These are phyloP conservation scores for Xenopus borealis DNA, from an alignment of 2,113 vertebrate species.

Conservation along the genomic window DNA sequence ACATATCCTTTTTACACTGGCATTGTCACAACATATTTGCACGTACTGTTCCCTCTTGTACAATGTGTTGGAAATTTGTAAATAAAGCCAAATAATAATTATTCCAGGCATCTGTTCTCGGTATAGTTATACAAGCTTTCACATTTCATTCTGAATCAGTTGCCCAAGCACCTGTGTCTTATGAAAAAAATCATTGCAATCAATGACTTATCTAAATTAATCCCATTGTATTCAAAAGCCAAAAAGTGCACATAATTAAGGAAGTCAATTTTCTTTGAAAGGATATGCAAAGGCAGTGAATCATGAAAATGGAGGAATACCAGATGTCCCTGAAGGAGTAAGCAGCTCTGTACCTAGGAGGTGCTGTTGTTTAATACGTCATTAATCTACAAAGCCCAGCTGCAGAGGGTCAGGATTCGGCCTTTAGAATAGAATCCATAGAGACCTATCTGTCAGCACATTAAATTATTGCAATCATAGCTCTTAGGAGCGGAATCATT, in stretches of 20 bases:
- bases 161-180: too few relatives aligned
- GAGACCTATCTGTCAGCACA: conserved; percentile 15
- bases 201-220: neutral
- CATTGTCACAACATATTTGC: too few relatives aligned
- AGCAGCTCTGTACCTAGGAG: neutral
- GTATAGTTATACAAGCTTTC: too few relatives aligned
- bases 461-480: conserved; percentile 11
- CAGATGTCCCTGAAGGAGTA: conserved; percentile 13
- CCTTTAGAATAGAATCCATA: conserved; percentile 6
- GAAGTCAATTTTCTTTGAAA: neutral
- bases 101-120: too few relatives aligned
- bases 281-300: conserved; percentile 8
- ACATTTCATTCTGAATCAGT: neutral
- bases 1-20: too few relatives aligned
- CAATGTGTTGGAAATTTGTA: too few relatives aligned
- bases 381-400: conserved; percentile 34
- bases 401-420: conserved; percentile 22
- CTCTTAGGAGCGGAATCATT: too few relatives aligned
- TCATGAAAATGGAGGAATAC: conserved; percentile 16
- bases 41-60: too few relatives aligned
- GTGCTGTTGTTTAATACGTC: neutral
- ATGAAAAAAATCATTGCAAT: neutral
- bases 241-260: conserved; percentile 7
- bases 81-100: too few relatives aligned
- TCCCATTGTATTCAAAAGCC: neutral